phyloP scores from a whole-genome alignment of 2,888 invertebrate genomes.

The Ctena decussata region DNA sequence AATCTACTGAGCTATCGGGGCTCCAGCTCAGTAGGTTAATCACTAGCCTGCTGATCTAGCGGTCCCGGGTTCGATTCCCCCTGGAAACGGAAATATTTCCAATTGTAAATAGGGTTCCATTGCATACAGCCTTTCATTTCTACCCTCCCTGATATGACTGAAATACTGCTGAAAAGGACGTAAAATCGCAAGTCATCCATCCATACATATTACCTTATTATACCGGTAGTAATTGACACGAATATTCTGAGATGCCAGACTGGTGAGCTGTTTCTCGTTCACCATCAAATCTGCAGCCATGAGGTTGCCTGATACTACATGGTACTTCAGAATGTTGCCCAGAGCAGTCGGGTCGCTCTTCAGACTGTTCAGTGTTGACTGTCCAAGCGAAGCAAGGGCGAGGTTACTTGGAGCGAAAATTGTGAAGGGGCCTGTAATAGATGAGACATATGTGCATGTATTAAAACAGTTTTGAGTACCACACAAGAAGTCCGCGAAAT shows the following conservation, averaged over 20 bases:
- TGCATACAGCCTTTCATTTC: no score
- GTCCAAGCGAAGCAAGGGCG: constrained; percentile 40
- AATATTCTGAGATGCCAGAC: constrained; percentile 58
- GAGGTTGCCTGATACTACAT: constrained; percentile 66
- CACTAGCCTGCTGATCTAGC: no score
- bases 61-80: no score
- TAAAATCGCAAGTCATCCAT: no score
- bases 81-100: no score
- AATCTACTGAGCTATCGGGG: no score
- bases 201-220: constrained; percentile 17
- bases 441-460: not conserved
- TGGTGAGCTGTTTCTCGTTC: constrained; percentile 68
- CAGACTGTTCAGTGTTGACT: constrained; percentile 27
- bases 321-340: constrained; percentile 68
- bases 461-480: no score
- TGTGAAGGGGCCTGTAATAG: constrained; percentile 69
- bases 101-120: no score
- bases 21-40: no score
- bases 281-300: constrained; percentile 52
- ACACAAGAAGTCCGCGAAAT: no score
- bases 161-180: no score
- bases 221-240: constrained; percentile 70
- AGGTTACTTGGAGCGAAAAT: constrained; percentile 62
- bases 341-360: constrained; percentile 58
- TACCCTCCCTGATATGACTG: no score